Conservation (phyloP, 2,797 vertebrate species). For the Lutra lutra region DNA sequence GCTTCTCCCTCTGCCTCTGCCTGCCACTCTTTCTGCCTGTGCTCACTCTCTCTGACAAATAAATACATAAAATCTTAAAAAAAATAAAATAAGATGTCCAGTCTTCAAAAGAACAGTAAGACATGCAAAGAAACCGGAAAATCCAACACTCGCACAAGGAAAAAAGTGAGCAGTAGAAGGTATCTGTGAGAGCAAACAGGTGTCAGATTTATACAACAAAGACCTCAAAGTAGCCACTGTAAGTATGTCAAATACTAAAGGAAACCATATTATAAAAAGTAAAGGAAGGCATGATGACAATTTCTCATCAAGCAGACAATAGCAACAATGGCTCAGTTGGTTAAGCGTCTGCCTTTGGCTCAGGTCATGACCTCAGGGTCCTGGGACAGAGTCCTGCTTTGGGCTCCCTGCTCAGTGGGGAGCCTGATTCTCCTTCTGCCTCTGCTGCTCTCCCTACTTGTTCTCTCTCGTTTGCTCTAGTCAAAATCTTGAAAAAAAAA, state of each 20-base stretch:
- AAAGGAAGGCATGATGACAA: neutral
- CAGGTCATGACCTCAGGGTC: neutral
- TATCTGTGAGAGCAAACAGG: neutral
- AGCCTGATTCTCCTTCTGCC: neutral
- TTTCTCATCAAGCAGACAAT: neutral
- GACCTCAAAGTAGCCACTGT: neutral
- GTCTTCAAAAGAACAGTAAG: neutral
- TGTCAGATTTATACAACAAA: neutral
- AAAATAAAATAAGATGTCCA: neutral
- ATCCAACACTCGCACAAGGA: neutral
- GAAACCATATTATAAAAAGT: neutral
- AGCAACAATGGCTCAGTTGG: neutral
- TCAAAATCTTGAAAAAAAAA: neutral
- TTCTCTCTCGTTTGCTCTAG: neutral
- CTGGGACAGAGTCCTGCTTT: neutral
- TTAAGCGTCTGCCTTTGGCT: neutral
- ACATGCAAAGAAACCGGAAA: neutral
- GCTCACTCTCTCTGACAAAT: too few species aligned
- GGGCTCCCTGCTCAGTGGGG: too few species aligned
- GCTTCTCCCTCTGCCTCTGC: too few species aligned
- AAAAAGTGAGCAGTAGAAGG: neutral
- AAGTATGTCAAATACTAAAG: neutral
- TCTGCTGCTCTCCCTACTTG: neutral
- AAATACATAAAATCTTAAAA: too few species aligned
- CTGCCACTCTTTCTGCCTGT: too few species aligned